Evolutionary conservation across 64 coral and sea anemone genomes (phyloP), one percentile per base, ranked within the genome.

Genomic region (Dendrophyllia cribrosa): DNA sequence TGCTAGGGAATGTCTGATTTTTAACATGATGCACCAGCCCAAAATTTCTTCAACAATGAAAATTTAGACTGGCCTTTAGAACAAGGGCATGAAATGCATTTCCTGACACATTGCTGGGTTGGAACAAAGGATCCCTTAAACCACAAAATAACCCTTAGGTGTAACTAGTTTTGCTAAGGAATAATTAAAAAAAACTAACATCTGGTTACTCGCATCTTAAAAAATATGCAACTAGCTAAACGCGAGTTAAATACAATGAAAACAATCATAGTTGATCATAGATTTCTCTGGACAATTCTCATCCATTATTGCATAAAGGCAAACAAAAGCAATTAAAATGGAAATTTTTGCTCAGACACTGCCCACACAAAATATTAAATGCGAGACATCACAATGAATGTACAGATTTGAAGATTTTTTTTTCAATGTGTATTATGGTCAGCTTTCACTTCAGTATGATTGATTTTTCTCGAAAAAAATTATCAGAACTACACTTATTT

Each of bases 281-380:
- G 77, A 63, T 16, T 3, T 45, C 4, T 46, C 4, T 22, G 34
- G 34, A 34, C 34, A 34, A 20, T 5, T 43, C 67, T 84, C 44
- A 20, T 4, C 47, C 19, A 84, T 67, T 50, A 68, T 75, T 20
- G 13, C 10, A 15, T 51, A n/a, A 21, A 16, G 17, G 3, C 15
- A 68, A 68, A 47, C 22, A 63, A 84, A 23, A 51, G 14, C 6
- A 51, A 67, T 21, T 48, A 10, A 52, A 67, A 51, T 48, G 80
- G 10, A 68, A 67, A 67, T 11, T n/a, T 43, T 22, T 7, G 34
- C 13, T 10, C 24, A 45, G 24, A 17, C 10, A 17, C 78, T 82
- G 59, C 58, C 78, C 78, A 82, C 78, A 82, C 78, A 46, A 47
- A 59, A 22, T 79, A 79, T 20, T 64, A 63, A 43, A 5, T 7